A percentile compares a stretch with the other conserved stretches of the same genome.
These are phyloP conservation scores for Falco biarmicus DNA, from an alignment of 2,797 vertebrate species.

Conservation along the genomic window DNA sequence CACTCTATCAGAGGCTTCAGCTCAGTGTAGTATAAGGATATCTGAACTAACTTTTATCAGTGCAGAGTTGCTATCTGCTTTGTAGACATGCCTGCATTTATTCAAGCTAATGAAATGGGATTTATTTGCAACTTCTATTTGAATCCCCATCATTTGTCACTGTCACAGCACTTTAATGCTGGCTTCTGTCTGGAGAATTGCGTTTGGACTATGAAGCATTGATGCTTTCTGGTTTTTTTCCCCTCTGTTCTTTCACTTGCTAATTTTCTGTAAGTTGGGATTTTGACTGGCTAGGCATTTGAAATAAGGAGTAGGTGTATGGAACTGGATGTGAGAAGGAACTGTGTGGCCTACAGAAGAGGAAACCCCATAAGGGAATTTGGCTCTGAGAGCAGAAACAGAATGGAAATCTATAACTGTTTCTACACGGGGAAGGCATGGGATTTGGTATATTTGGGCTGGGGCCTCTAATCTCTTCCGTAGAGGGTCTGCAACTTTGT, in stretches of 20 bases:
- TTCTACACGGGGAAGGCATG: not conserved
- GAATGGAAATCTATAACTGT: accelerated
- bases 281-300: not conserved
- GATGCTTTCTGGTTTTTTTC: not conserved
- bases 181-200: not conserved
- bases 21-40: not conserved
- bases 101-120: not conserved
- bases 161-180: not conserved
- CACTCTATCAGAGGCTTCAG: accelerated
- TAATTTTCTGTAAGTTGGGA: not conserved
- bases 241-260: not conserved
- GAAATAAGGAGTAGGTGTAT: not conserved
- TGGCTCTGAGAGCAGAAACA: not conserved
- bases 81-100: not conserved
- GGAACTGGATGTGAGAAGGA: not conserved
- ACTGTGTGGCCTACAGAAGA: not conserved
- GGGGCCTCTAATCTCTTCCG: not conserved
- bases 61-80: not conserved
- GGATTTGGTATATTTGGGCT: not conserved
- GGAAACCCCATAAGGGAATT: not conserved
- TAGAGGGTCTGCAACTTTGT: not conserved
- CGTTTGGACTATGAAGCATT: not conserved
- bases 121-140: not conserved
- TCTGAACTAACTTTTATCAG: not conserved
- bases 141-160: not conserved